Base-by-base conservation (phyloP, 2,113 vertebrate genomes). In the Sapajus apella region DNA sequence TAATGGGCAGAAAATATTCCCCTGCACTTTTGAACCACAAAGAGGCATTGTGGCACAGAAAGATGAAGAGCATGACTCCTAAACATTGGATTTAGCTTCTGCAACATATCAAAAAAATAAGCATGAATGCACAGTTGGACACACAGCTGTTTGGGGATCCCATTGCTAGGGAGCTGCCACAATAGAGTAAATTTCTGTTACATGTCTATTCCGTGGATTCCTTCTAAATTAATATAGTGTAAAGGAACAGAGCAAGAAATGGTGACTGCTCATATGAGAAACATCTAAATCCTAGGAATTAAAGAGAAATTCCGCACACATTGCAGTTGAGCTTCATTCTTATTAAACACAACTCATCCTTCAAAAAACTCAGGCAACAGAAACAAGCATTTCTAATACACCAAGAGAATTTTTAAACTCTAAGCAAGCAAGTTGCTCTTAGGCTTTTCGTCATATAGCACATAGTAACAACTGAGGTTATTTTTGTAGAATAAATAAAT, bases 1-100 rank as follows among this genome's bases (percentile, higher is more conserved):
- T 61, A 87, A 91, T 32, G 87, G 61, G 56, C 58, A 97, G 92
- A 77, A 79, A 95, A 91, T 79, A 27, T 40, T 94, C 87, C 70
- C 73, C n/a, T 95, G 70, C 0, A 10, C 56, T 82, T 96, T 56
- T 93, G 90, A 94, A 76, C 89, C 94, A 96, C 79, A 92, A 88
- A 97, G 47, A 93, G 37, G 45, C 76, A 92, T 85, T n/a, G 58
- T 95, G 84, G 45, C 56, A 18, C 3, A 84, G 87, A 75, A 84
- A 92, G 87, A 96, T 58, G 66, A 82, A 92, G 80, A 9, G 9
- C 20, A 20, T 8, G 32, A 27, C 50, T 95, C 64, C 64, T 70
- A 50, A 25, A 55, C 25, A 37, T 32, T 58, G 56, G 56, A 52
- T 93, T 83, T 32, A 18, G 64, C 6, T 90, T 87, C 43, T 77